Conservation (phyloP, 2,797 vertebrate genomes). For the Urosaurus nigricauda region DNA sequence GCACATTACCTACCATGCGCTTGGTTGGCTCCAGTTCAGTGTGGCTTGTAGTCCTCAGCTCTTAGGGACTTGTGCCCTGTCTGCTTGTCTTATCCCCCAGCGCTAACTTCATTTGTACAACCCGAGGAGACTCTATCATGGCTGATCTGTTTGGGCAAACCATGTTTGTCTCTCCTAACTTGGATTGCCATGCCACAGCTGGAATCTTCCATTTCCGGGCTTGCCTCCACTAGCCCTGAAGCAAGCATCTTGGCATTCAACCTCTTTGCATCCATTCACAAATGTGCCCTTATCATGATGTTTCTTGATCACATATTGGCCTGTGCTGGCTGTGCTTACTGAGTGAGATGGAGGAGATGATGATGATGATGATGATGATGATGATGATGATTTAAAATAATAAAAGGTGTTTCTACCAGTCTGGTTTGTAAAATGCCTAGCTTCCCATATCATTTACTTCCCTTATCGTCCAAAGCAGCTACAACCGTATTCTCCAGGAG, state of each 20-base stretch:
- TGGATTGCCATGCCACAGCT: background rate
- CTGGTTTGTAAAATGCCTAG: no score
- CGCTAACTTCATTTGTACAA: background rate
- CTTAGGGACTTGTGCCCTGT: background rate
- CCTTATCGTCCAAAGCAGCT: background rate
- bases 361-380: background rate
- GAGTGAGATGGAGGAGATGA: background rate
- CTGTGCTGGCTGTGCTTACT: background rate
- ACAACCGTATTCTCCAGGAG: background rate
- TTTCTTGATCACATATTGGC: background rate
- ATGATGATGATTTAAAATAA: no score
- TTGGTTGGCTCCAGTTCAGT: background rate
- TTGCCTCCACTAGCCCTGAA: background rate
- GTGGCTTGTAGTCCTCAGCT: background rate
- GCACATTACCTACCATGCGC: no score
- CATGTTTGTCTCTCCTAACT: background rate
- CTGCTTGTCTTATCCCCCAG: no score
- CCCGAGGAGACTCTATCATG: background rate
- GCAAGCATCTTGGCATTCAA: no score
- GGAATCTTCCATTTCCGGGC: no score
- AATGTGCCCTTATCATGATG: background rate
- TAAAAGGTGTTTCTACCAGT: no score
- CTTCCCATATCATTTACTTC: no score
- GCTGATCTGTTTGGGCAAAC: background rate
- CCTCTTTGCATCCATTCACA: background rate